Evolutionary conservation across 1,140 invertebrate genomes (phyloP).

Genomic region (Himalopsyche phryganea): DNA sequence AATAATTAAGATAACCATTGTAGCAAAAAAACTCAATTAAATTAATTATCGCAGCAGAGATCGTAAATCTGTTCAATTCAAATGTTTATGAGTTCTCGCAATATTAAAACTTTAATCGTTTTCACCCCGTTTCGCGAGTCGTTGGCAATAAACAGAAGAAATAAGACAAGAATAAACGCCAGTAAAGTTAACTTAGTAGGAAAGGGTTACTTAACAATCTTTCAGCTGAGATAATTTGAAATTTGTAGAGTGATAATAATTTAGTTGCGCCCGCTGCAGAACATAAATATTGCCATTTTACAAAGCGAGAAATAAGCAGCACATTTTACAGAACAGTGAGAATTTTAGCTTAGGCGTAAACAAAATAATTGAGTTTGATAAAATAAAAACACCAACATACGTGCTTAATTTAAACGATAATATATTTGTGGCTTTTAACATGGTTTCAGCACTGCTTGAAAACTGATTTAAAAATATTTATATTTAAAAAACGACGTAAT

Average conservation of each 20-base stretch:
- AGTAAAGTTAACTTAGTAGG: not conserved
- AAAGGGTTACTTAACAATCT: no score
- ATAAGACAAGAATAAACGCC: not conserved
- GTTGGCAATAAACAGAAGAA: conserved; percentile 16
- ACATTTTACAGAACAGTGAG: not conserved
- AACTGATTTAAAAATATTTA: not conserved
- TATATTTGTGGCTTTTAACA: not conserved
- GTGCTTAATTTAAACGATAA: not conserved
- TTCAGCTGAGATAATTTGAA: no score
- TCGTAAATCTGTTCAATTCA: conserved; percentile 12
- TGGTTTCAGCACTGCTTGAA: not conserved
- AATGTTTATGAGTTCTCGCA: conserved; percentile 7
- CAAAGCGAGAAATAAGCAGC: not conserved
- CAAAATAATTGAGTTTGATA: not conserved
- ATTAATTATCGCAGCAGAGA: not conserved
- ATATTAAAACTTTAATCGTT: conserved; percentile 24
- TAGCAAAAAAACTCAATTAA: no score
- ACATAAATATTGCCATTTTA: conserved; percentile 2
- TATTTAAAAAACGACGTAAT: no score
- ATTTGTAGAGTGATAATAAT: no score
- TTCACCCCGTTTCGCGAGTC: conserved; percentile 3
- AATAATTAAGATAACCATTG: no score
- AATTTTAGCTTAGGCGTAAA: not conserved
- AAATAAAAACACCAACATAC: not conserved
- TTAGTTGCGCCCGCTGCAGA: not conserved